Conservation (phyloP, 2,888 invertebrate genomes). For the Blomia tropicalis region DNA sequence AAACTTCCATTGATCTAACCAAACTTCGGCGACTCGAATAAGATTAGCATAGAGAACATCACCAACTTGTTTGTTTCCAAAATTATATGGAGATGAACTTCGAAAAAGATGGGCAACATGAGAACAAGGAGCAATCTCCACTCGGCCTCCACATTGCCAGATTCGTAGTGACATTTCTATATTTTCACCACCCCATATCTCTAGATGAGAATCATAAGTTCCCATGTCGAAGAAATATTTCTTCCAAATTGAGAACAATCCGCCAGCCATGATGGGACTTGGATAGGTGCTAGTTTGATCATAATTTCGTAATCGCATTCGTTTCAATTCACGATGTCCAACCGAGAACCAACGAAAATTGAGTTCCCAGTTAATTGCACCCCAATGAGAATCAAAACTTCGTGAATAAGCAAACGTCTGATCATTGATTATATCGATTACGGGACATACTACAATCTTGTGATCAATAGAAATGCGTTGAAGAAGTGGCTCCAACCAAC, state of each 20-base stretch:
- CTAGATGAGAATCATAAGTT: constrained; percentile 48
- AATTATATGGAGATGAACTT: constrained; percentile 81
- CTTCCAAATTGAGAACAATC: constrained; percentile 71
- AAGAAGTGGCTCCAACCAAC: constrained; percentile 61
- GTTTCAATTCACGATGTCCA: constrained; percentile 26
- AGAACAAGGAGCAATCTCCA: constrained; percentile 80
- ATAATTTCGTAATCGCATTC: constrained; percentile 34
- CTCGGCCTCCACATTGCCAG: constrained; percentile 82
- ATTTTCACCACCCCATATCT: constrained; percentile 97
- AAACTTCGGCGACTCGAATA: constrained; percentile 79
- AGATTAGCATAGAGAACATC: constrained; percentile 76
- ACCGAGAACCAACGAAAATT: constrained; percentile 50
- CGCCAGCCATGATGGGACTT: constrained; percentile 85
- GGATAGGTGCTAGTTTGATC: constrained; percentile 32
- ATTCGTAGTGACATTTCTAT: constrained; percentile 88
- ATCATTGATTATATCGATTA: constrained; percentile 86
- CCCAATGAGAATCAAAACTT: constrained; percentile 89
- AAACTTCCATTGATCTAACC: constrained; percentile 95
- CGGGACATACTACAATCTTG: constrained; percentile 55
- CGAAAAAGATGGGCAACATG: constrained; percentile 85
- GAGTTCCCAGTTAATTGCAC: constrained; percentile 93
- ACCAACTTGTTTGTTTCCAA: constrained; percentile 59
- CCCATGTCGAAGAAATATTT: constrained; percentile 74
- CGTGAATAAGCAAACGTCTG: constrained; percentile 87
- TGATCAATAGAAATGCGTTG: constrained; percentile 47